Evolutionary conservation across 2,888 invertebrate species (phyloP), one percentile per base, ranked within the genome.

Genomic region (Syrphus vitripennis): DNA sequence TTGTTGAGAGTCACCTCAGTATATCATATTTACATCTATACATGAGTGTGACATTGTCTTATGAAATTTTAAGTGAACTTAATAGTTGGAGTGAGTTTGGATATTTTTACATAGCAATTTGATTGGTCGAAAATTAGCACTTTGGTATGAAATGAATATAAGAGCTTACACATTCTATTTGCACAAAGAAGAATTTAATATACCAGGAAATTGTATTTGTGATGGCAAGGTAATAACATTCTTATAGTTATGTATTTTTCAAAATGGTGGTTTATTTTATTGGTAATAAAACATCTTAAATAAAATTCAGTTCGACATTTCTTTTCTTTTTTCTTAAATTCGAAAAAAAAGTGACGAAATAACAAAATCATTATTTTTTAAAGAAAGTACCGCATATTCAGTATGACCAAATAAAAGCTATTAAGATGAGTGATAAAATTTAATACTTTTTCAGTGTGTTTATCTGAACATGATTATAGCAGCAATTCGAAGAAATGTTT

Each of bases 41-140:
- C 26, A 34, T 57, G 16, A n/a, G 42, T 59, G 65, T 76, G 71
- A 80, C 50, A 57, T 19, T 79, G 67, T 75, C 63, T 53, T 59
- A 76, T 80, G 80, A 42, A 37, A 48, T 45, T 59, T 31, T 45
- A 24, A 78, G 50, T 59, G 65, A 53, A 61, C 53, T 29, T 63
- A 6, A 42, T 34, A 21, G 53, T 48, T 50, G 19, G 48, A 71
- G 53, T 74, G 80, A 63, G 57, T 74, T 74, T 53, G 74, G 55
- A 65, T 75, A 69, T 75, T 45, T 67, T 31, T 16, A 24, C 40
- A 16, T 24, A 63, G 26, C 29, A 24, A 7, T 65, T 65, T 45
- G 65, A 48, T 67, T 26, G 77, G 57, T 45, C 40, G 63, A 70
- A 61, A 86, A 86, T 81, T 86, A 81, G 63, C 86, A 81, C 86